These are phyloP conservation scores for Sicus ferrugineus DNA, from an alignment of 2,888 invertebrate genomes.

Conservation along the genomic window DNA sequence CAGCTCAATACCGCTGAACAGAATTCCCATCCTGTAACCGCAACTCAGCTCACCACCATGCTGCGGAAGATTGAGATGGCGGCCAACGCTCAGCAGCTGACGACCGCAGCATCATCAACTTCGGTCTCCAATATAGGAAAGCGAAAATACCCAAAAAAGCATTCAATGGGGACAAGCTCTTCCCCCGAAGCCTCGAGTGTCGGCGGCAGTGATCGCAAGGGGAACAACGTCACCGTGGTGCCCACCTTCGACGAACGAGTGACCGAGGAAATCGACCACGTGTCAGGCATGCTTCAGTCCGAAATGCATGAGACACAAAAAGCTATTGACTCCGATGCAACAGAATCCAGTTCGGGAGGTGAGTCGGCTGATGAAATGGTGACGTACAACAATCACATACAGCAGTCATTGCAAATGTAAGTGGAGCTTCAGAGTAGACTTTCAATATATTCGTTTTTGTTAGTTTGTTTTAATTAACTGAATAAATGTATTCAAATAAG, in stretches of 20 bases:
- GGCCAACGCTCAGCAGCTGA: slow-evolving; percentile 56
- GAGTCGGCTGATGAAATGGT: slow-evolving; percentile 93
- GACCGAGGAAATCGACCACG: slow-evolving; percentile 72
- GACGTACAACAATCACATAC: slow-evolving; percentile 78
- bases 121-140: slow-evolving; percentile 4
- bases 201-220: slow-evolving; percentile 1
- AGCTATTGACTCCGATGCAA: slow-evolving; percentile 90
- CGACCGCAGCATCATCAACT: slow-evolving; percentile 45
- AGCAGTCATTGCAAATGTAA: slow-evolving; percentile 82
- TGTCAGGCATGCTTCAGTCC: slow-evolving; percentile 76
- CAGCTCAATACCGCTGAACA: slow-evolving; percentile 55
- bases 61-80: slow-evolving; percentile 58
- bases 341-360: slow-evolving; percentile 91
- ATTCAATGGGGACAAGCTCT: slow-evolving; percentile 18
- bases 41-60: slow-evolving; percentile 69
- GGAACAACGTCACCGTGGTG: slow-evolving; percentile 56
- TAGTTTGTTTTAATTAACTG: too few relatives aligned
- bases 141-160: slow-evolving; percentile 38
- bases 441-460: background rate
- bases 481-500: too few relatives aligned
- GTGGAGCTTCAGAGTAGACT: slow-evolving; percentile 52
- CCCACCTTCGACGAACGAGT: slow-evolving; percentile 65
- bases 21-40: slow-evolving; percentile 64
- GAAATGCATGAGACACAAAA: slow-evolving; percentile 78
- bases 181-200: background rate